Conservation (phyloP, 1,140 invertebrate species). For the Pantala flavescens region DNA sequence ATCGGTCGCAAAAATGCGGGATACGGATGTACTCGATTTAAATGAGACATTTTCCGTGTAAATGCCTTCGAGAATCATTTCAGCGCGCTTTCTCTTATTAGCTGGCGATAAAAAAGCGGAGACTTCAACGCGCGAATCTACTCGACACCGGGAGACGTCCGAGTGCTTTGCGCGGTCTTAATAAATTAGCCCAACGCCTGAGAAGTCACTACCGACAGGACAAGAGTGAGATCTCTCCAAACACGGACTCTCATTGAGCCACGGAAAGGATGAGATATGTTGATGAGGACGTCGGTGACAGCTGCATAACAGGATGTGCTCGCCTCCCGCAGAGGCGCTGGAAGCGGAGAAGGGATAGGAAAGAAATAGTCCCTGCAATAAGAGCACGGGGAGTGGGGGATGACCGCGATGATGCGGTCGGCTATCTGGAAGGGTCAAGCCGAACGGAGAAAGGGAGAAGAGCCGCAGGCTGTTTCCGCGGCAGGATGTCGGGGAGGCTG, state of each 20-base stretch:
- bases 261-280: neutral
- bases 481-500: slow-evolving; percentile 3
- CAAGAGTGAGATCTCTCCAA: neutral
- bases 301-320: neutral
- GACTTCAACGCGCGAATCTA: too few species aligned
- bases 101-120: too few species aligned
- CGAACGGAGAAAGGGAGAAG: neutral
- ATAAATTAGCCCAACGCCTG: too few species aligned
- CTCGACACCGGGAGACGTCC: too few species aligned
- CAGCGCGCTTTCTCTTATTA: too few species aligned
- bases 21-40: too few species aligned
- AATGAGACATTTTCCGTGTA: too few species aligned
- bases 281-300: neutral
- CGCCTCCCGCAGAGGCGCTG: neutral
- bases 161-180: too few species aligned
- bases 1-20: too few species aligned
- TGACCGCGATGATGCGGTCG: slow-evolving; percentile 1
- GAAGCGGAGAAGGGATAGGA: neutral
- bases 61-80: too few species aligned
- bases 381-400: neutral
- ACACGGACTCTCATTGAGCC: neutral
- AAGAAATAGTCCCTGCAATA: slow-evolving; percentile 2
- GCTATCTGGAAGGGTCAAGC: neutral
- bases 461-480: neutral
- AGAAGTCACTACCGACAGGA: too few species aligned